Evolutionary conservation across 2,888 invertebrate genomes (phyloP).

Genomic region (Synanthedon vespiformis): DNA sequence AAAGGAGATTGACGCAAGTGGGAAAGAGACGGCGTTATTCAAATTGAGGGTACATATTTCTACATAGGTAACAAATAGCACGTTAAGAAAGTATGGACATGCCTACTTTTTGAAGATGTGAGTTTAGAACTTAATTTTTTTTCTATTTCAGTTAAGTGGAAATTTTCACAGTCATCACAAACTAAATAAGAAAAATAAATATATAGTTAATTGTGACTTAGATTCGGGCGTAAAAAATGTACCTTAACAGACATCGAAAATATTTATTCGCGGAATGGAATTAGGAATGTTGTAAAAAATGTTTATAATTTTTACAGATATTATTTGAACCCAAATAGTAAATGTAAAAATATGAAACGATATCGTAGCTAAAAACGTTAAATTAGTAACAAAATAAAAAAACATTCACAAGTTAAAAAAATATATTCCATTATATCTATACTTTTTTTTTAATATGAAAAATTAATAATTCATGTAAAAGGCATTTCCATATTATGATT

Average conservation of each 20-base stretch:
- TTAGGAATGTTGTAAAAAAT: no score
- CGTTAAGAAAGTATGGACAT: conserved; percentile 59
- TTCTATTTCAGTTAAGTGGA: no score
- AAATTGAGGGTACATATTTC: conserved; percentile 71
- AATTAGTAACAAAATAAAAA: no score
- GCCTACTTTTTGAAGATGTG: conserved; percentile 7
- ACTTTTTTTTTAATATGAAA: background rate
- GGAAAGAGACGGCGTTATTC: conserved; percentile 56
- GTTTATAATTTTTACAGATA: background rate
- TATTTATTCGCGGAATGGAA: no score
- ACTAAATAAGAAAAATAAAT: no score
- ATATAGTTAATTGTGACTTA: no score
- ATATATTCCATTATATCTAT: no score
- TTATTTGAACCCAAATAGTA: background rate
- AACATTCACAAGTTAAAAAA: no score
- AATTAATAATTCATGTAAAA: conserved; percentile 5
- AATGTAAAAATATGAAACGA: background rate
- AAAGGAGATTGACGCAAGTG: conserved; percentile 20
- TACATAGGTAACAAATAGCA: conserved; percentile 70
- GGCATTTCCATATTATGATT: conserved; percentile 61
- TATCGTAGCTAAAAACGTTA: background rate
- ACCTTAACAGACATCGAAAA: background rate
- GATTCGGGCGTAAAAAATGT: background rate
- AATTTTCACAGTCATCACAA: no score
- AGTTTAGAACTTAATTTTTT: no score